Evolutionary conservation across 2,113 vertebrate species (phyloP).

Genomic region (Tachysurus vachellii): DNA sequence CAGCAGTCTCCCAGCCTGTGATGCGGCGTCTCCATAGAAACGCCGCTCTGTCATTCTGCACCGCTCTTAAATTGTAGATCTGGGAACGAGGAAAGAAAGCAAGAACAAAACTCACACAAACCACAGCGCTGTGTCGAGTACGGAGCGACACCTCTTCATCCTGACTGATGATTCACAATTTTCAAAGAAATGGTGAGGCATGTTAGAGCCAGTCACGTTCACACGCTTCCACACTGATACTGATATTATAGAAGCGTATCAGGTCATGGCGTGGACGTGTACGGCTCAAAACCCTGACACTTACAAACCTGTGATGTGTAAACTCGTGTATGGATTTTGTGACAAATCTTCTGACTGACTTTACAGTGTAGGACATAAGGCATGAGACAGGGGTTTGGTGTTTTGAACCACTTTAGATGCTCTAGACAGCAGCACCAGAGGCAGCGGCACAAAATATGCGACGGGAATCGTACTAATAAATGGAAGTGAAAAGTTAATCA

Average conservation of each 20-base stretch:
- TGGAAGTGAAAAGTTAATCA: no score
- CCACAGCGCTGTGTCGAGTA: slow-evolving; percentile 23
- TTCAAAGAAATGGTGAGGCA: slow-evolving; percentile 37
- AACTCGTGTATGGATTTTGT: neutral
- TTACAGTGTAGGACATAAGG: neutral
- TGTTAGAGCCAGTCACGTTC: slow-evolving; percentile 13
- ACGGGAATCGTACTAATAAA: neutral
- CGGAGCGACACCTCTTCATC: slow-evolving; percentile 29
- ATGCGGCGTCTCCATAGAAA: slow-evolving; percentile 72
- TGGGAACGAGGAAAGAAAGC: neutral
- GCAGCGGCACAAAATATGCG: neutral
- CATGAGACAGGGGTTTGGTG: neutral
- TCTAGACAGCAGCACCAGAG: neutral
- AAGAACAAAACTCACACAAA: neutral
- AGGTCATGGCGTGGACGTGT: neutral
- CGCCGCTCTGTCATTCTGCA: slow-evolving; percentile 62
- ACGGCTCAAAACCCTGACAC: neutral
- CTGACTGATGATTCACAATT: slow-evolving; percentile 35
- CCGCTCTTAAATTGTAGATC: slow-evolving; percentile 55
- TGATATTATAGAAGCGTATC: neutral
- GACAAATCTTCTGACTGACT: neutral
- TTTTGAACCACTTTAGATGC: neutral
- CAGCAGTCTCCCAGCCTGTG: slow-evolving; percentile 66
- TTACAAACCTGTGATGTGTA: neutral
- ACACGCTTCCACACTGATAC: slow-evolving; percentile 6